phyloP scores from a whole-genome alignment of 2,888 invertebrate species.

The Chesias legatella region DNA sequence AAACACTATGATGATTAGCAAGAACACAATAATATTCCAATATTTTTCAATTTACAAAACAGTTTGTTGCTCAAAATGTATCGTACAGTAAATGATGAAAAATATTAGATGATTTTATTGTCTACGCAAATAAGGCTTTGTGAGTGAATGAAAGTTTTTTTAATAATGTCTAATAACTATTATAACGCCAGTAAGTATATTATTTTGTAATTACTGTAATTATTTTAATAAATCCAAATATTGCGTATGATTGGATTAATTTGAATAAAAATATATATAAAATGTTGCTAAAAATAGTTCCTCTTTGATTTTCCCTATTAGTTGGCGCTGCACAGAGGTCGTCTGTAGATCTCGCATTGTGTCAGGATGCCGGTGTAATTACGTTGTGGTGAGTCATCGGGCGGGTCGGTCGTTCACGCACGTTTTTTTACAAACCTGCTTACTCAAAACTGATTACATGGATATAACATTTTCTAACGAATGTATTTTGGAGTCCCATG shows the following conservation, averaged over 20 bases:
- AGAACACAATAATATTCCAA: constrained; percentile 66
- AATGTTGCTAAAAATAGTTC: constrained; percentile 68
- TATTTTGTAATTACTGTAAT: constrained; percentile 78
- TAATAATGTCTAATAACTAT: constrained; percentile 65
- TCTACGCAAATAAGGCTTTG: constrained; percentile 61
- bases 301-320: background rate
- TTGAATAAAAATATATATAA: constrained; percentile 82
- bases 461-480: too few relatives aligned
- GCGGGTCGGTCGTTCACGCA: background rate
- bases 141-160: constrained; percentile 61
- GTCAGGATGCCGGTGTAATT: constrained; percentile 9
- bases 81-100: constrained; percentile 38
- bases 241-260: constrained; percentile 79
- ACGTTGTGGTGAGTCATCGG: constrained; percentile 8
- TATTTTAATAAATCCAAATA: constrained; percentile 76
- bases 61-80: constrained; percentile 65
- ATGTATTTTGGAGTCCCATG: too few relatives aligned
- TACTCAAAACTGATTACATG: background rate
- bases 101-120: constrained; percentile 53
- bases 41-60: constrained; percentile 55
- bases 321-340: too few relatives aligned
- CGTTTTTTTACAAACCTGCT: constrained; percentile 7
- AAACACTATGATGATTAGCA: constrained; percentile 60
- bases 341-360: background rate
- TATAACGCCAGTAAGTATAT: constrained; percentile 69